phyloP scores from a whole-genome alignment of 2,888 invertebrate species.

The Rosalia funebris region DNA sequence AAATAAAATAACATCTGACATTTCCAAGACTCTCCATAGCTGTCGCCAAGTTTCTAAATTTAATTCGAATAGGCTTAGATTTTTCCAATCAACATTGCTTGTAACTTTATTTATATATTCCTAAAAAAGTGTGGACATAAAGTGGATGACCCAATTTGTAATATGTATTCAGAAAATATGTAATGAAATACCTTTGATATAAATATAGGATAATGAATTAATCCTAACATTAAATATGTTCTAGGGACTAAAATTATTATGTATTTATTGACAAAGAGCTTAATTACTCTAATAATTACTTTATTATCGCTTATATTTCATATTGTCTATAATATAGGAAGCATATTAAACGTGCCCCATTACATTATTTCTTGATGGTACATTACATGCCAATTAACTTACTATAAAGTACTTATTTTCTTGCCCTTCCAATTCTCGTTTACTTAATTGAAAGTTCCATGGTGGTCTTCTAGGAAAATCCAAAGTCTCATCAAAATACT shows the following conservation, averaged over 20 bases:
- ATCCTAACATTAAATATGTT: too few species aligned
- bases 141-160: too few species aligned
- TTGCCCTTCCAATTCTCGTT: slow-evolving; percentile 77
- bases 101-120: slow-evolving; percentile 79
- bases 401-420: slow-evolving; percentile 88
- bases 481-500: slow-evolving; percentile 75
- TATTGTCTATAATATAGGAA: too few species aligned
- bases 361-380: too few species aligned
- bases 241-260: too few species aligned
- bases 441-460: slow-evolving; percentile 83
- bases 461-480: slow-evolving; percentile 86
- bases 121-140: slow-evolving; percentile 63
- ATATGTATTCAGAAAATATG: too few species aligned
- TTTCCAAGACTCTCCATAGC: slow-evolving; percentile 93
- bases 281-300: too few species aligned
- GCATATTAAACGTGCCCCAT: too few species aligned
- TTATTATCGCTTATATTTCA: too few species aligned
- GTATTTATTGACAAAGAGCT: too few species aligned
- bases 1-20: slow-evolving; percentile 88
- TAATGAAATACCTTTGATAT: neutral
- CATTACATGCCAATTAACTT: too few species aligned
- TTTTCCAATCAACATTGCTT: slow-evolving; percentile 69
- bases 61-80: slow-evolving; percentile 88
- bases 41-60: slow-evolving; percentile 98
- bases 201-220: neutral